Evolutionary conservation across 2,113 vertebrate genomes (phyloP).

Genomic region (Vulpes vulpes): DNA sequence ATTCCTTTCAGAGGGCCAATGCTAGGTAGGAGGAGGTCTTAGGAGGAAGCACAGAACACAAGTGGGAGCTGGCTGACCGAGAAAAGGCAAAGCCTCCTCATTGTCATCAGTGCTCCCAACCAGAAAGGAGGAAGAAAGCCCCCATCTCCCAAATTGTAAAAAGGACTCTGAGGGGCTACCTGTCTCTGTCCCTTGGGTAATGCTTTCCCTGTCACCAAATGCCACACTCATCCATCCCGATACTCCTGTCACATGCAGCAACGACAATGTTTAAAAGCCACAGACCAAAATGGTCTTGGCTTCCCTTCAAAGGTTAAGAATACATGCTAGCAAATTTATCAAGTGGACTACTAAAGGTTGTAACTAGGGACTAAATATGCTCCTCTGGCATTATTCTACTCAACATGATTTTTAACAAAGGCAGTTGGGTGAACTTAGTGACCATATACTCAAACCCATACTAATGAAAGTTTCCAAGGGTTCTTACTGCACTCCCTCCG

Average conservation of each 20-base stretch:
- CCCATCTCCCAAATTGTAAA: not conserved
- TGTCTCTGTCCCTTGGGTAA: not conserved
- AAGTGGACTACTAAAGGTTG: not conserved
- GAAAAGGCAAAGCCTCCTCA: not conserved
- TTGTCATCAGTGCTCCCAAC: not conserved
- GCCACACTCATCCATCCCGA: not conserved
- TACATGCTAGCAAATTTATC: constrained; percentile 41
- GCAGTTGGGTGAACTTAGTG: constrained; percentile 56
- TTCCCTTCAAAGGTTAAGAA: not conserved
- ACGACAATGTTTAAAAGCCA: constrained; percentile 25
- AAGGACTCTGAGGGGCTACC: not conserved
- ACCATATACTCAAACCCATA: not conserved
- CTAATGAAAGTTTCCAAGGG: not conserved
- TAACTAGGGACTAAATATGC: constrained; percentile 37
- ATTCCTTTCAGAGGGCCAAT: not conserved
- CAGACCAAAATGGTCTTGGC: not conserved
- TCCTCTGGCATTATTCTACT: constrained; percentile 55
- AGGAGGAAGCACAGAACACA: constrained; percentile 30
- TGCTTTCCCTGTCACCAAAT: not conserved
- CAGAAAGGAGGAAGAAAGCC: not conserved
- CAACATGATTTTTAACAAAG: constrained; percentile 57
- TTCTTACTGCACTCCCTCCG: not conserved
- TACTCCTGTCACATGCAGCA: not conserved
- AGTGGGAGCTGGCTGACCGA: not conserved
- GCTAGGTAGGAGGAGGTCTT: not conserved